phyloP scores from a whole-genome alignment of 2,113 vertebrate genomes.

The Glareola pratincola region DNA sequence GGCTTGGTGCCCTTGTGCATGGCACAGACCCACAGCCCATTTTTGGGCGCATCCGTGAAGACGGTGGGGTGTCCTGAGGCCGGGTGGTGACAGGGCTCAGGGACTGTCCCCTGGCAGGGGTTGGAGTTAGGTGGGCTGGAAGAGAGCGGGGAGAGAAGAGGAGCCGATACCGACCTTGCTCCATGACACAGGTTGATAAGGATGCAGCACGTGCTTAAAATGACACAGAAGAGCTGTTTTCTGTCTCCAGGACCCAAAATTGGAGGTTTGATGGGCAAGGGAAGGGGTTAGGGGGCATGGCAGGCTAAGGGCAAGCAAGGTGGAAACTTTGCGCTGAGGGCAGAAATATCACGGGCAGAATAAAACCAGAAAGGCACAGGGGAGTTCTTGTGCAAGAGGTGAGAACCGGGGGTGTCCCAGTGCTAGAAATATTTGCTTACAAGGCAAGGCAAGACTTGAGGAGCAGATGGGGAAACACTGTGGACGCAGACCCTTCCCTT shows the following conservation, averaged over 20 bases:
- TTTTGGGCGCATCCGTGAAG: neutral
- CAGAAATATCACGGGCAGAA: neutral
- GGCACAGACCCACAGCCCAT: neutral
- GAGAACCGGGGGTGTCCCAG: neutral
- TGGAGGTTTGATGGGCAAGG: neutral
- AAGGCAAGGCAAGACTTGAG: neutral
- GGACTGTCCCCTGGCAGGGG: neutral
- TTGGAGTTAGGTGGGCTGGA: neutral
- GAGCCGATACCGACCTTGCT: accelerated
- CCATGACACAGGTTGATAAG: neutral
- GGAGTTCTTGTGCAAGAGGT: neutral
- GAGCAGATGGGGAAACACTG: neutral
- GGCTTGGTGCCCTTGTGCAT: neutral
- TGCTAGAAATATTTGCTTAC: neutral
- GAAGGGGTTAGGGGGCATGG: neutral
- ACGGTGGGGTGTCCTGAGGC: neutral
- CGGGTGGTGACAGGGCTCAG: neutral
- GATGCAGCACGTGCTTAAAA: neutral
- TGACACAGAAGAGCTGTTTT: neutral
- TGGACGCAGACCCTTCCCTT: neutral
- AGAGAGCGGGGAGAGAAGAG: neutral
- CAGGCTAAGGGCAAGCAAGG: neutral
- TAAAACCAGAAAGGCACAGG: neutral
- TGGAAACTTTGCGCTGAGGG: neutral
- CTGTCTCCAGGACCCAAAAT: neutral